Evolutionary conservation across 1,140 invertebrate genomes (phyloP).

Genomic region (Riptortus pedestris): DNA sequence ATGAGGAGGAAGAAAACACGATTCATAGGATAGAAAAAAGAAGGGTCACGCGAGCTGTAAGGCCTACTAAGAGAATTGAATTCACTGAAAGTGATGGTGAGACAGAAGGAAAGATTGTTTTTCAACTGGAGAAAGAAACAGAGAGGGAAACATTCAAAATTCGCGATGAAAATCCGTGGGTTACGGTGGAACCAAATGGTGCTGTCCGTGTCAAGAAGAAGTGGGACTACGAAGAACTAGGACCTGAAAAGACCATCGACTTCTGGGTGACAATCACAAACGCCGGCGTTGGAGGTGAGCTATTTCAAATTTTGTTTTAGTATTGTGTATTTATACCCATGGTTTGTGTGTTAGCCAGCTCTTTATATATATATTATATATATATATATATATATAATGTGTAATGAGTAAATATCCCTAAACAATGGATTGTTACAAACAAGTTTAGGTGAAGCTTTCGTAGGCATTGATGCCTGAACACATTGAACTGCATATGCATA

Average conservation of each 20-base stretch:
- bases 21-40: conserved; percentile 59
- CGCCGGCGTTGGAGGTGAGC: conserved; percentile 68
- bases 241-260: conserved; percentile 90
- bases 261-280: conserved; percentile 93
- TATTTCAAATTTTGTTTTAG: too few species aligned
- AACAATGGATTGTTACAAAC: too few species aligned
- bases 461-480: too few species aligned
- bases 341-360: too few species aligned
- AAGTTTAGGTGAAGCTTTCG: too few species aligned
- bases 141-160: conserved; percentile 88
- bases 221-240: conserved; percentile 91
- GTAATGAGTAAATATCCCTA: too few species aligned
- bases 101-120: conserved; percentile 74
- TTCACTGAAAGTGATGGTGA: conserved; percentile 85
- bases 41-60: conserved; percentile 71
- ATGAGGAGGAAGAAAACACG: conserved; percentile 40
- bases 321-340: too few species aligned
- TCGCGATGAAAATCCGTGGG: conserved; percentile 85
- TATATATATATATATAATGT: too few species aligned
- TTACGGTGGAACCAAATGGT: conserved; percentile 80
- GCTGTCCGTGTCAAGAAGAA: conserved; percentile 87
- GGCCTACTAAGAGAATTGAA: conserved; percentile 83
- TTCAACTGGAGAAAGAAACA: conserved; percentile 82
- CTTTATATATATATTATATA: too few species aligned
- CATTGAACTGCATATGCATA: too few species aligned